Evolutionary conservation across 1,140 invertebrate genomes (phyloP).

Genomic region (Tribolium castaneum): DNA sequence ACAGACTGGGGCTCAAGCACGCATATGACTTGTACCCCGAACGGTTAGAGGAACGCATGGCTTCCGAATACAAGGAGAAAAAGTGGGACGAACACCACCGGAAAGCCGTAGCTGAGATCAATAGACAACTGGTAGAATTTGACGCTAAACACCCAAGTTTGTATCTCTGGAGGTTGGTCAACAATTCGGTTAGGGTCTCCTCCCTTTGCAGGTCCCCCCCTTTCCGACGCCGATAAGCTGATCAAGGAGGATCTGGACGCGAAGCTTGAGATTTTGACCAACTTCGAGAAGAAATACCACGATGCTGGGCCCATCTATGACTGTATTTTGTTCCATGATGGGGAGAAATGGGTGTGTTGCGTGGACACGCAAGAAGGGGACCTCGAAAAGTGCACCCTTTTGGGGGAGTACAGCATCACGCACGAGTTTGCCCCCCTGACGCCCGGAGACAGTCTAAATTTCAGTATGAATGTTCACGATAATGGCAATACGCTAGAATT

Average conservation of each 20-base stretch:
- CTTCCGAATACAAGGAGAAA: constrained; percentile 84
- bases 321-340: constrained; percentile 93
- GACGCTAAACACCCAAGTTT: constrained; percentile 70
- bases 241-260: constrained; percentile 91
- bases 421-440: constrained; percentile 84
- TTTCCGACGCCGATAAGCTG: constrained; percentile 78
- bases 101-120: constrained; percentile 79
- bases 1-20: constrained; percentile 88
- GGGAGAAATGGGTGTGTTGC: constrained; percentile 84
- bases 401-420: constrained; percentile 89
- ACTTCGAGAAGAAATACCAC: constrained; percentile 88
- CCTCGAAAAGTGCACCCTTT: constrained; percentile 76
- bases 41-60: constrained; percentile 84
- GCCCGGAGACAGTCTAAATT: constrained; percentile 83
- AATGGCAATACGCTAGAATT: constrained; percentile 93
- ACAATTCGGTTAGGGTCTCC: background rate
- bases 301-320: constrained; percentile 93
- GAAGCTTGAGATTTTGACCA: constrained; percentile 84
- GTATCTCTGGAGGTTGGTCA: background rate
- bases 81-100: constrained; percentile 89
- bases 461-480: constrained; percentile 93
- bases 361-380: constrained; percentile 90
- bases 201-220: constrained; percentile 30
- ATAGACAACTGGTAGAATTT: constrained; percentile 78
- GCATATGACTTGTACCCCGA: constrained; percentile 89